phyloP scores from a whole-genome alignment of 1,140 invertebrate genomes.

The Drosophila prosaltans region DNA sequence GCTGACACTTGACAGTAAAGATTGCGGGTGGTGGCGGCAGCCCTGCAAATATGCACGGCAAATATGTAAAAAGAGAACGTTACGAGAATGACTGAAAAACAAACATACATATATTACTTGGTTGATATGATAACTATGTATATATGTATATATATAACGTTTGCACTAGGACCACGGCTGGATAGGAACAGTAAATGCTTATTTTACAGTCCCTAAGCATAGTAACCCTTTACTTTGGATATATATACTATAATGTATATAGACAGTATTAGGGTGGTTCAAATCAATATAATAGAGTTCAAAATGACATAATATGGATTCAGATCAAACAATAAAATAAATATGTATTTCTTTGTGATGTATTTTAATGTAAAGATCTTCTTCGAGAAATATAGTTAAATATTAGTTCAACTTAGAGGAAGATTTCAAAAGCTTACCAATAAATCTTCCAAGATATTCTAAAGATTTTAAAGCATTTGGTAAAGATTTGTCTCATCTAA shows the following conservation, averaged over 20 bases:
- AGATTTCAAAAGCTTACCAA: too few species aligned
- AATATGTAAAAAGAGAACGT: slow-evolving; percentile 65
- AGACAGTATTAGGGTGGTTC: neutral
- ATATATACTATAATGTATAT: neutral
- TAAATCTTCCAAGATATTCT: too few species aligned
- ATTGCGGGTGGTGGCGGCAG: slow-evolving; percentile 48
- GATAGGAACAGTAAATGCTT: neutral
- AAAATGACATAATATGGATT: too few species aligned
- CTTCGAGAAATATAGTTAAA: too few species aligned
- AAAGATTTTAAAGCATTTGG: too few species aligned
- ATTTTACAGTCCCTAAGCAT: neutral
- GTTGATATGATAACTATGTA: neutral
- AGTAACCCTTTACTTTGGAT: neutral
- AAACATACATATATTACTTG: neutral
- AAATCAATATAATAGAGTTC: neutral
- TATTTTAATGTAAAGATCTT: too few species aligned
- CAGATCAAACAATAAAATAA: too few species aligned
- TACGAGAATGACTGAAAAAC: slow-evolving; percentile 3
- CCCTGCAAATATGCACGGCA: slow-evolving; percentile 55
- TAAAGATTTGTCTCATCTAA: too few species aligned
- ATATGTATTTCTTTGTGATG: too few species aligned
- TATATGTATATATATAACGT: neutral
- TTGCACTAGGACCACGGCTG: neutral
- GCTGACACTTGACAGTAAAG: slow-evolving; percentile 67
- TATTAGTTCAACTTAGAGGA: too few species aligned